Evolutionary conservation across 1,140 invertebrate genomes (phyloP).

Genomic region (Microplitis mediator): DNA sequence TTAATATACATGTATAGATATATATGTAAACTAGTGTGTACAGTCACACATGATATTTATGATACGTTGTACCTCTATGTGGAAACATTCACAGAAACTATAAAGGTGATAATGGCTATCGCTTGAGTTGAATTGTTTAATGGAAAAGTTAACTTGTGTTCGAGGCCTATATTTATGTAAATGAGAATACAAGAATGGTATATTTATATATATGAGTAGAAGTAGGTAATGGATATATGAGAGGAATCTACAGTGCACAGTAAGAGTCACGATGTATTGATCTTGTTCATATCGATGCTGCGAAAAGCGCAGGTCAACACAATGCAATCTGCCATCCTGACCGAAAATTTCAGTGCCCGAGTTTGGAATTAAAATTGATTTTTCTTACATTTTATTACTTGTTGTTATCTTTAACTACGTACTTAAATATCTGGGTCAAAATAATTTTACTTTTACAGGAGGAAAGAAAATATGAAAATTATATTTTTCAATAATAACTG

Average conservation of each 20-base stretch:
- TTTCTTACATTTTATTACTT: not conserved
- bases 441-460: not conserved
- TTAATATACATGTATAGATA: not conserved
- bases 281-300: not conserved
- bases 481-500: too few relatives aligned
- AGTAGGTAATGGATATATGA: constrained; percentile 9
- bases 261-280: constrained; percentile 6
- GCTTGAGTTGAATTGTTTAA: not conserved
- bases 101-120: constrained; percentile 10
- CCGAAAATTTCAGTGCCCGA: not conserved
- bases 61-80: too few relatives aligned
- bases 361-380: not conserved
- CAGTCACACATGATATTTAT: too few relatives aligned
- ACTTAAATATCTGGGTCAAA: not conserved
- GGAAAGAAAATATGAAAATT: too few relatives aligned
- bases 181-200: too few relatives aligned
- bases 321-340: not conserved
- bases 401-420: not conserved
- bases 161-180: too few relatives aligned
- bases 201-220: too few relatives aligned
- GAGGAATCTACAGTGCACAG: not conserved
- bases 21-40: too few relatives aligned
- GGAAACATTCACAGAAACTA: constrained; percentile 2
- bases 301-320: constrained; percentile 14
- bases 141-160: not conserved